Conservation (phyloP, 1,140 invertebrate genomes). For the Nylanderia fulva region DNA sequence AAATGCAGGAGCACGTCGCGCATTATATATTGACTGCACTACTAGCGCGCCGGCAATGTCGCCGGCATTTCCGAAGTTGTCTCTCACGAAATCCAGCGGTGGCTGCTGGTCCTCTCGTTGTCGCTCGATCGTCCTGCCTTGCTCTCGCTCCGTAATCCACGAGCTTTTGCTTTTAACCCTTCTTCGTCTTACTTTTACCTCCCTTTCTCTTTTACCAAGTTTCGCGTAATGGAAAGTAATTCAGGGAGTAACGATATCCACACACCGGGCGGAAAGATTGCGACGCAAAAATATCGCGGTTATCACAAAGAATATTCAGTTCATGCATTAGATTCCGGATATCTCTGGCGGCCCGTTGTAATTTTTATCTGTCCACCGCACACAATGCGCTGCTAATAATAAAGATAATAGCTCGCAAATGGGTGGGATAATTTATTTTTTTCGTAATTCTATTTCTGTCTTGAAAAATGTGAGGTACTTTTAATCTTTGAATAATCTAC, state of each 20-base stretch:
- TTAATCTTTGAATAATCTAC: not conserved
- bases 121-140: not conserved
- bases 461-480: not conserved
- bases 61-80: constrained; percentile 50
- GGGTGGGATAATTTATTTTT: not conserved
- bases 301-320: not conserved
- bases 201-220: constrained; percentile 4
- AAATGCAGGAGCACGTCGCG: constrained; percentile 60
- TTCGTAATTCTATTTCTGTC: not conserved
- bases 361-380: constrained; percentile 1
- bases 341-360: not conserved
- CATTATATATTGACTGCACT: constrained; percentile 61
- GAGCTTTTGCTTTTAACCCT: constrained; percentile 7
- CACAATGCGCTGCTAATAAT: not conserved
- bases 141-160: not conserved
- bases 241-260: constrained; percentile 5
- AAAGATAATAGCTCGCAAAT: not conserved
- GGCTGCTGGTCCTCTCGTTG: not conserved
- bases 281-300: not conserved
- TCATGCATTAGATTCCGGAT: not conserved
- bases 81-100: constrained; percentile 39
- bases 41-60: constrained; percentile 47
- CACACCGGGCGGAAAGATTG: not conserved
- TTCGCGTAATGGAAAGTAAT: constrained; percentile 53
- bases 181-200: constrained; percentile 19